Evolutionary conservation across 1,140 invertebrate species (phyloP).

Genomic region (Psix sp.): DNA sequence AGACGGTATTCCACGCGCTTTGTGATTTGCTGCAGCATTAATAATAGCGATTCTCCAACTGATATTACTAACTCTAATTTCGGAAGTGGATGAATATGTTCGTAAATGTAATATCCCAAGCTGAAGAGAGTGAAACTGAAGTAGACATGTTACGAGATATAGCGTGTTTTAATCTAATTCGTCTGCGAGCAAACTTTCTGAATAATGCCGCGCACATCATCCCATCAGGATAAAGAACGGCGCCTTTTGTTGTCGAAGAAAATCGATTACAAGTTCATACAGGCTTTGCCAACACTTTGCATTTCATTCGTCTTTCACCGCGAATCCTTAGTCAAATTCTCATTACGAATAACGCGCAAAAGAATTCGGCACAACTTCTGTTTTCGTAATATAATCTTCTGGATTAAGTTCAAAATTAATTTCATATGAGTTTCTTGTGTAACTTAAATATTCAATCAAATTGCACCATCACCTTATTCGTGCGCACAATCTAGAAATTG

Average conservation of each 20-base stretch:
- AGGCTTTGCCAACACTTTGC: conserved; percentile 12
- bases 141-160: conserved; percentile 49
- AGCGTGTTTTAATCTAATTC: conserved; percentile 58
- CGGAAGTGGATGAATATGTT: conserved; percentile 59
- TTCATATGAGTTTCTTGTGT: conserved; percentile 18
- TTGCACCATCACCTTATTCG: no score
- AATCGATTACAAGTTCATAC: conserved; percentile 49
- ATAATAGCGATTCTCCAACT: conserved; percentile 56
- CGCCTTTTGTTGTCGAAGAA: conserved; percentile 46
- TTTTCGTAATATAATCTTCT: conserved; percentile 38
- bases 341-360: conserved; percentile 27
- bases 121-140: conserved; percentile 42
- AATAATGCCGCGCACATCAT: conserved; percentile 48
- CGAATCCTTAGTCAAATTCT: conserved; percentile 31
- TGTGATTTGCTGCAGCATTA: conserved; percentile 55
- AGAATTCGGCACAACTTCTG: conserved; percentile 18
- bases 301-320: conserved; percentile 45
- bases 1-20: conserved; percentile 44
- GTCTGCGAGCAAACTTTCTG: conserved; percentile 53
- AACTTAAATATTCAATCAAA: conserved; percentile 15
- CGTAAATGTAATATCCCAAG: conserved; percentile 52
- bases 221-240: conserved; percentile 41
- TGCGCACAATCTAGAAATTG: neutral
- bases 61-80: conserved; percentile 61
- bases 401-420: conserved; percentile 42